These are phyloP conservation scores for Drosophila repleta DNA, from an alignment of 1,140 invertebrate genomes.

Conservation along the genomic window DNA sequence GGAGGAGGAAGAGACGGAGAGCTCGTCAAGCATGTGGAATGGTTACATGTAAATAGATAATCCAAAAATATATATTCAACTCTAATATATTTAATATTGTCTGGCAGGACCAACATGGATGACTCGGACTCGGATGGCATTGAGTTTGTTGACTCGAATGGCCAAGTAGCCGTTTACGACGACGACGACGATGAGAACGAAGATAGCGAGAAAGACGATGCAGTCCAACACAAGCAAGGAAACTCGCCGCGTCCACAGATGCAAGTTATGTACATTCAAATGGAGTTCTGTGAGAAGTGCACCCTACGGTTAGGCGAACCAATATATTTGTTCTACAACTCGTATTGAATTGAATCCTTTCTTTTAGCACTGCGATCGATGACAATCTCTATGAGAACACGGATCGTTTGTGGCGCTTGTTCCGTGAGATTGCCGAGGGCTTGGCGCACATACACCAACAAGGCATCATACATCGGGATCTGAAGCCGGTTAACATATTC, in stretches of 20 bases:
- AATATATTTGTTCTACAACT: neutral
- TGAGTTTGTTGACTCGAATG: conserved; percentile 83
- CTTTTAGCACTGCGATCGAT: conserved; percentile 91
- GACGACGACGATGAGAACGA: conserved; percentile 85
- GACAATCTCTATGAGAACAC: conserved; percentile 91
- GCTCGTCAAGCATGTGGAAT: conserved; percentile 78
- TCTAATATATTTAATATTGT: no score
- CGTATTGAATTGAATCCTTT: neutral
- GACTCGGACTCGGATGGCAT: conserved; percentile 84
- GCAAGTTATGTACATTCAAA: conserved; percentile 96
- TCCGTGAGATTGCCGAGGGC: conserved; percentile 95
- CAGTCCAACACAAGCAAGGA: conserved; percentile 22
- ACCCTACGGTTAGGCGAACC: conserved; percentile 87
- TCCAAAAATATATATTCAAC: neutral
- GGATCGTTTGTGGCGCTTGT: conserved; percentile 94
- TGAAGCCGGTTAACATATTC: conserved; percentile 99
- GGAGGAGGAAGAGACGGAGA: conserved; percentile 65
- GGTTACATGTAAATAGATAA: conserved; percentile 60
- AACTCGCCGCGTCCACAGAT: conserved; percentile 84
- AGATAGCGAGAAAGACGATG: conserved; percentile 80
- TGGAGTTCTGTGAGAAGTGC: conserved; percentile 96
- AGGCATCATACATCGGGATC: conserved; percentile 97
- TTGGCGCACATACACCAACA: conserved; percentile 96
- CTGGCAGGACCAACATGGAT: conserved; percentile 57
- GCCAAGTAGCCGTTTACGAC: conserved; percentile 85